Evolutionary conservation across 1,140 invertebrate species (phyloP).

Genomic region (Drosophila virilis): DNA sequence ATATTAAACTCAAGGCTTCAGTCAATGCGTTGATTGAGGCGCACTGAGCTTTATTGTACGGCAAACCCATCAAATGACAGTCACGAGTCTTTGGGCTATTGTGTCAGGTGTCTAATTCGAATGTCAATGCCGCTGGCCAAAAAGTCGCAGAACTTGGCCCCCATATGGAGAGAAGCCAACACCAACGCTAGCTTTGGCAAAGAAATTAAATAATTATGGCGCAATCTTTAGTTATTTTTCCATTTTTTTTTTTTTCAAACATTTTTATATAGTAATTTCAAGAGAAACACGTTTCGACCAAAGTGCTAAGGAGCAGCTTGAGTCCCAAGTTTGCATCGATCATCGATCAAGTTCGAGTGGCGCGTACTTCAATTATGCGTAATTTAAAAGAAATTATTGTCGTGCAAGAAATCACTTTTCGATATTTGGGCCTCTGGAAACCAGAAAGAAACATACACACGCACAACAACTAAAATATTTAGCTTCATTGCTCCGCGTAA

Average conservation of each 20-base stretch:
- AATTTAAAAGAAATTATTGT: slow-evolving; percentile 83
- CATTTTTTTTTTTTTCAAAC: slow-evolving; percentile 6
- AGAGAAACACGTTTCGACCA: slow-evolving; percentile 56
- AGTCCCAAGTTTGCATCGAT: slow-evolving; percentile 32
- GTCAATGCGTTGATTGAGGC: slow-evolving; percentile 33
- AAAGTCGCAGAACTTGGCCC: slow-evolving; percentile 46
- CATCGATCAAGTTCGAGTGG: slow-evolving; percentile 75
- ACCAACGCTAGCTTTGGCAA: slow-evolving; percentile 10
- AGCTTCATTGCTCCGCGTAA: slow-evolving; percentile 19
- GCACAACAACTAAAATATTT: slow-evolving; percentile 33
- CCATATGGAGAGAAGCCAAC: slow-evolving; percentile 32
- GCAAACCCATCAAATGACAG: slow-evolving; percentile 42
- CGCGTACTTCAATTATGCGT: slow-evolving; percentile 78
- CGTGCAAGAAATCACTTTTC: slow-evolving; percentile 81
- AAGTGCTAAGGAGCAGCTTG: slow-evolving; percentile 28
- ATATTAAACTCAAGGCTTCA: slow-evolving; percentile 62
- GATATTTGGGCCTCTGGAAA: slow-evolving; percentile 46
- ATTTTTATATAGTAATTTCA: slow-evolving; percentile 53
- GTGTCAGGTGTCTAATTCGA: slow-evolving; percentile 80
- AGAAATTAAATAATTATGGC: slow-evolving; percentile 71
- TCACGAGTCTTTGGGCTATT: slow-evolving; percentile 43
- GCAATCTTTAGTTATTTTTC: slow-evolving; percentile 23
- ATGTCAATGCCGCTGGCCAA: slow-evolving; percentile 69
- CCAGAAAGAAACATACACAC: slow-evolving; percentile 3
- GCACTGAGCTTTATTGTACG: too few relatives aligned